These are phyloP conservation scores for Germaria angustata DNA, from an alignment of 2,888 invertebrate species.

Conservation along the genomic window DNA sequence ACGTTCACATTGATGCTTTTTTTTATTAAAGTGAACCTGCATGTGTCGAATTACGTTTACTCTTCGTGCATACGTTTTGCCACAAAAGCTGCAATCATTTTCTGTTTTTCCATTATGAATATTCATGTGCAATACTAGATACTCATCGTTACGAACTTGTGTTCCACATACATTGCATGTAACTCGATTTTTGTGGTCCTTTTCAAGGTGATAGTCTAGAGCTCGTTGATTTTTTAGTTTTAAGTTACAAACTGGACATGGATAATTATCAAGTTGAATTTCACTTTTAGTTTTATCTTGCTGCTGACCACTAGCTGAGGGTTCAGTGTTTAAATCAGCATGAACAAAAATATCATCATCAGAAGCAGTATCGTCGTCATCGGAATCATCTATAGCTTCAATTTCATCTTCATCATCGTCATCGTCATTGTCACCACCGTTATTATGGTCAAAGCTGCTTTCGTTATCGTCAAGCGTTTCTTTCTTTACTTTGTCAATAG, in stretches of 20 bases:
- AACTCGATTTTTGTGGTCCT: conserved; percentile 62
- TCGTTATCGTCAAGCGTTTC: conserved; percentile 1
- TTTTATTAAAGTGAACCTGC: conserved; percentile 77
- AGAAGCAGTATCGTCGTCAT: conserved; percentile 11
- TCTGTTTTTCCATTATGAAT: conserved; percentile 77
- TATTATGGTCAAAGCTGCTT: conserved; percentile 9
- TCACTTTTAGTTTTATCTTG: background rate
- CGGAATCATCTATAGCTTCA: conserved; percentile 22
- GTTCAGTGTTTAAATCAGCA: conserved; percentile 12
- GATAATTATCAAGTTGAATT: conserved; percentile 12
- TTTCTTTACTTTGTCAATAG: conserved; percentile 4
- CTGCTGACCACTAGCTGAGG: conserved; percentile 5
- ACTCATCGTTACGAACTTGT: conserved; percentile 73
- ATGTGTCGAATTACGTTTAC: conserved; percentile 76
- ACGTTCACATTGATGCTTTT: conserved; percentile 78
- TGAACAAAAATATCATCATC: conserved; percentile 43
- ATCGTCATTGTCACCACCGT: conserved; percentile 1
- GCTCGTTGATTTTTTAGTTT: conserved; percentile 60
- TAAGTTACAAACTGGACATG: conserved; percentile 55
- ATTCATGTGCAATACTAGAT: conserved; percentile 77
- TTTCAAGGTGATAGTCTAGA: conserved; percentile 56
- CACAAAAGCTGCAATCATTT: conserved; percentile 75
- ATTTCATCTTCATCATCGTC: conserved; percentile 41
- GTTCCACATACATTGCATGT: conserved; percentile 67
- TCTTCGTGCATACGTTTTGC: conserved; percentile 74